Evolutionary conservation across 2,888 invertebrate species (phyloP).

Genomic region (Cybosia mesomella): DNA sequence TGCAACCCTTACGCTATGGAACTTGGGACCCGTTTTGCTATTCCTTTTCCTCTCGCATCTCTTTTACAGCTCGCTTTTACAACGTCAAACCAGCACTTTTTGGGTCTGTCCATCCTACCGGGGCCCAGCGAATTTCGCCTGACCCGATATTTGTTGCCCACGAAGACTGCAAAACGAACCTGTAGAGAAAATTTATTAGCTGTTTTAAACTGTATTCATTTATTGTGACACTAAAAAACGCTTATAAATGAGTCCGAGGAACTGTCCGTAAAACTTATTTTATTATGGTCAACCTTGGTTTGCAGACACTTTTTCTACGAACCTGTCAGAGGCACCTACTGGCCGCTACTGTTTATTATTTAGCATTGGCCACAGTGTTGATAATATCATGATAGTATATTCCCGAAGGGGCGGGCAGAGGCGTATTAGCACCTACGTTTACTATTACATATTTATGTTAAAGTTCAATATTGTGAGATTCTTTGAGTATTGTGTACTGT

Average conservation of each 20-base stretch:
- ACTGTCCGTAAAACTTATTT: conserved; percentile 33
- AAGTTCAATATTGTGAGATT: no score
- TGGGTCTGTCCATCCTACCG: not conserved
- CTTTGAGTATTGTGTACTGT: no score
- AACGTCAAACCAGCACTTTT: not conserved
- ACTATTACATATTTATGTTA: no score
- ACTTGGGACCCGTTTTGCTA: no score
- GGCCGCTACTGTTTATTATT: not conserved
- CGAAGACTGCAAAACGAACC: not conserved
- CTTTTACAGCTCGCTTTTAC: no score
- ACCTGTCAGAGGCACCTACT: conserved; percentile 9
- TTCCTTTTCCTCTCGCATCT: not conserved
- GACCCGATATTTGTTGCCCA: no score
- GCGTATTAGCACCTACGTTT: not conserved
- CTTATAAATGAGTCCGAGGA: conserved; percentile 4
- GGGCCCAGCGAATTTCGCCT: no score
- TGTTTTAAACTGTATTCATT: not conserved
- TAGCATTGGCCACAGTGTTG: not conserved
- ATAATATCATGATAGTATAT: not conserved
- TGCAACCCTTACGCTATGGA: no score
- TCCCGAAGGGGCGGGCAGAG: not conserved
- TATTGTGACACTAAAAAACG: no score
- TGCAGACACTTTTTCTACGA: conserved; percentile 29
- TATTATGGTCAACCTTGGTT: conserved; percentile 35
- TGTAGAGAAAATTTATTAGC: not conserved